Evolutionary conservation across 2,888 invertebrate species (phyloP), one percentile per base, ranked within the genome.

Genomic region (Calameuta idolon): DNA sequence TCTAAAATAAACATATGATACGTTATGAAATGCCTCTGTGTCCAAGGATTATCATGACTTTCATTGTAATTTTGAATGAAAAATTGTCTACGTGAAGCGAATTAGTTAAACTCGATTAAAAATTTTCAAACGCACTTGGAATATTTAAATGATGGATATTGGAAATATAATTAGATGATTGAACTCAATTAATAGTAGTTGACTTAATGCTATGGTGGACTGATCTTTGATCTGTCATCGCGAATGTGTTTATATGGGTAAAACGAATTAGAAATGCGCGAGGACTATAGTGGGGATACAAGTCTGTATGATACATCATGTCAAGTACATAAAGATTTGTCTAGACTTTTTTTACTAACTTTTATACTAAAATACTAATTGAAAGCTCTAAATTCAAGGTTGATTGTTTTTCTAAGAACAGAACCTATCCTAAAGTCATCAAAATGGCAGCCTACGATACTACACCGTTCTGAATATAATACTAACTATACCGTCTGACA

Each of bases 161-260:
- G 4, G 15, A 40, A 4, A 15, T 15, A 40, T 40, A 15, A 40
- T 40, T 15, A 40, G 40, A 40, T 55, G 55, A 23, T 55, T 9
- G 0, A 55, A 55, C 9, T 23, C 23, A 23, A 23, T 23, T 55
- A 23, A 2, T 23, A 55, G 55, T 55, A 15, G 23, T 40, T 5
- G 55, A 55, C 55, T 23, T 9, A 55, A 55, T 55, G 55, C 55
- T 55, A 55, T 1, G 55, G 15, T 1, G 23, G 55, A 77, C 77
- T 77, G 77, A 69, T 33, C 69, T 31, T 75, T n/a, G 37, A 23
- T 37, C 34, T 37, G 69, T 12, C 30, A 15, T n/a, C 71, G 75
- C 34, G 23, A 69, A 73, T 78, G 75, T 78, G 55, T 78, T 78
- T 40, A 78, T 78, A 73, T 75, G 76, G 73, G 75, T 55, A 73